A percentile compares a stretch with the other conserved stretches of the same genome.
These are phyloP conservation scores for Piprites chloris DNA, from an alignment of 2,113 vertebrate genomes.

Conservation along the genomic window DNA sequence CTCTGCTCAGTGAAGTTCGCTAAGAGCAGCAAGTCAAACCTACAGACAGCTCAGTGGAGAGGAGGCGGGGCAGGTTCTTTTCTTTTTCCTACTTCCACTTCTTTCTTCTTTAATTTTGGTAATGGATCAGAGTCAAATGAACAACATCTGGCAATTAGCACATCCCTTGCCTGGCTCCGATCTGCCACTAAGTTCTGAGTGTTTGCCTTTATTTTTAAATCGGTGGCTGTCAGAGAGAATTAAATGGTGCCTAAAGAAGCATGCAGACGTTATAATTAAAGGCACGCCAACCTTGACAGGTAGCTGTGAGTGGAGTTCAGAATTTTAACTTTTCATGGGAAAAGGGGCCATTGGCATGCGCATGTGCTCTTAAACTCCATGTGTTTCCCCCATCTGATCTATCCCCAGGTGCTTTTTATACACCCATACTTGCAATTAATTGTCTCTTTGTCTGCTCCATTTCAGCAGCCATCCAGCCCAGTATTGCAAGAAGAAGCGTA, in stretches of 20 bases:
- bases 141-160: conserved; percentile 73
- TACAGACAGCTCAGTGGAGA: conserved; percentile 27
- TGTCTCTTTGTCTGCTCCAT: conserved; percentile 39
- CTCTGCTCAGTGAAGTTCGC: background rate
- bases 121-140: conserved; percentile 67
- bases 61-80: background rate
- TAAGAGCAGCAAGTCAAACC: background rate
- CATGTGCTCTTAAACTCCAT: background rate
- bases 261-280: conserved; percentile 73
- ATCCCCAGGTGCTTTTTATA: conserved; percentile 49
- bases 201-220: conserved; percentile 78
- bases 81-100: background rate
- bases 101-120: conserved; percentile 49
- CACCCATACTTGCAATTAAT: conserved; percentile 43
- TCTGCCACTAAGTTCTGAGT: conserved; percentile 71
- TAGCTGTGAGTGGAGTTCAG: conserved; percentile 47
- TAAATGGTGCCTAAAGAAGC: conserved; percentile 71
- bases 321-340: conserved; percentile 37
- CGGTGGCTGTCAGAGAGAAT: conserved; percentile 73
- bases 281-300: conserved; percentile 72
- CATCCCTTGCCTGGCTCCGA: conserved; percentile 55
- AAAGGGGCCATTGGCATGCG: background rate
- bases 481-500: background rate
- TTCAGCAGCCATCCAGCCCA: conserved; percentile 19
- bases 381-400: background rate